Percentiles rank a stretch among this genome's conserved stretches.
These are phyloP conservation scores for Strigamia crassipes DNA, from an alignment of 2,888 invertebrate species.

Conservation along the genomic window DNA sequence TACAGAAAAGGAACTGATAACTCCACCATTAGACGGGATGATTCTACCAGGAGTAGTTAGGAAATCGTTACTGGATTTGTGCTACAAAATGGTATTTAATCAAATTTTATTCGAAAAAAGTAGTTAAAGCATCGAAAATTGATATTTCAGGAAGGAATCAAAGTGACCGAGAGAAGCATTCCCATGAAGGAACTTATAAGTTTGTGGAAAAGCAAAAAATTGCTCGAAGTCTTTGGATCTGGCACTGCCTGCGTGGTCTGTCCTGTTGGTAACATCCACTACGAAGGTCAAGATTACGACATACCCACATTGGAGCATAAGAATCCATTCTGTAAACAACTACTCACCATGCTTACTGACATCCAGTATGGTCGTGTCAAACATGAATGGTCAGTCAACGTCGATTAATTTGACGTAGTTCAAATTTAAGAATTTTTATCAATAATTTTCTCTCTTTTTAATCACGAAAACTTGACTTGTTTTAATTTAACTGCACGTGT, in stretches of 20 bases:
- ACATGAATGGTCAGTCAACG: constrained; percentile 36
- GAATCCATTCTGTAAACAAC: constrained; percentile 72
- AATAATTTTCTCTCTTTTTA: neutral
- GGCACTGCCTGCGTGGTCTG: constrained; percentile 96
- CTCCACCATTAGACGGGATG: constrained; percentile 90
- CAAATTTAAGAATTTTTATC: neutral
- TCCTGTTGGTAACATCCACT: constrained; percentile 85
- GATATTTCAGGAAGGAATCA: constrained; percentile 68
- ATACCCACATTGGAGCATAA: constrained; percentile 67
- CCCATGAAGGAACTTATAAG: constrained; percentile 78
- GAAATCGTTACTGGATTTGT: constrained; percentile 80
- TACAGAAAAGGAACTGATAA: constrained; percentile 85
- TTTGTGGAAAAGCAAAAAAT: constrained; percentile 64
- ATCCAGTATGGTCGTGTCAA: constrained; percentile 65
- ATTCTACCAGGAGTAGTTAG: constrained; percentile 95
- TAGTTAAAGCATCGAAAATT: neutral
- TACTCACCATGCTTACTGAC: constrained; percentile 76
- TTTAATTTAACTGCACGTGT: too few relatives aligned
- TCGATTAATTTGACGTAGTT: neutral
- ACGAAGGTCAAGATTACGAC: constrained; percentile 65
- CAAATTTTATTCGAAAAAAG: neutral
- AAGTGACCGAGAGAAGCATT: constrained; percentile 77
- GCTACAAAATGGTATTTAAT: constrained; percentile 71
- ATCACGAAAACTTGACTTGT: too few relatives aligned
- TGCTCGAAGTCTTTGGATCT: constrained; percentile 95